Evolutionary conservation across 2,888 invertebrate genomes (phyloP).

Genomic region (Galerucella pusilla): DNA sequence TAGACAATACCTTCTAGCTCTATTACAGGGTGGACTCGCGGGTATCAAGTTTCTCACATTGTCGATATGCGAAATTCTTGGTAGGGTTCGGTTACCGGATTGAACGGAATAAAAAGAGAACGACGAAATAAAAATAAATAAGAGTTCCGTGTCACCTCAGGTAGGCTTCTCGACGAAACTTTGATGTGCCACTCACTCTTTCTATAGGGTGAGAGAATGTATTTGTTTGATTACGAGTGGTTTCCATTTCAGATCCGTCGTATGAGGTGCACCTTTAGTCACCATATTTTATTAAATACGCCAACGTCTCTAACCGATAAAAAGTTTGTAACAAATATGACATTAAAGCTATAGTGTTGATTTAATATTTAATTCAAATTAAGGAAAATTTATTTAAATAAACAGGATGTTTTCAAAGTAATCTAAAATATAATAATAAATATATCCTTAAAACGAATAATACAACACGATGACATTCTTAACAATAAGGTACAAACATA

Average conservation of each 20-base stretch:
- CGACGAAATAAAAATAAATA: constrained; percentile 14
- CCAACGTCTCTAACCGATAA: constrained; percentile 13
- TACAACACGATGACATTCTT: too few species aligned
- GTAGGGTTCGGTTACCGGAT: constrained; percentile 31
- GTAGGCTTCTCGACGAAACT: constrained; percentile 35
- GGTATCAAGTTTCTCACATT: constrained; percentile 34
- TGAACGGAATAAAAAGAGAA: constrained; percentile 27
- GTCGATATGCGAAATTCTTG: constrained; percentile 38
- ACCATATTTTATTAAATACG: constrained; percentile 17
- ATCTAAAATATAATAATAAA: too few species aligned
- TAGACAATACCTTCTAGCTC: constrained; percentile 15
- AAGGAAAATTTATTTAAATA: too few species aligned
- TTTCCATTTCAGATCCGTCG: constrained; percentile 30
- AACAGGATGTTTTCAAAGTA: too few species aligned
- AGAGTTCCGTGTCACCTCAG: constrained; percentile 36
- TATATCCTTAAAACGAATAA: too few species aligned
- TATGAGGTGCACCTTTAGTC: constrained; percentile 21
- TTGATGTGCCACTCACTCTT: constrained; percentile 34
- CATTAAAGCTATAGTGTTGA: too few species aligned
- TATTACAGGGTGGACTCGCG: constrained; percentile 40
- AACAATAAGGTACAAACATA: too few species aligned
- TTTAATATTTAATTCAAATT: too few species aligned
- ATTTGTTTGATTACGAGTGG: constrained; percentile 33
- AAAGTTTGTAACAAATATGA: neutral
- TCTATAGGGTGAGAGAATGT: constrained; percentile 32